phyloP scores from a whole-genome alignment of 1,140 invertebrate genomes.

The Whitmania pigra region DNA sequence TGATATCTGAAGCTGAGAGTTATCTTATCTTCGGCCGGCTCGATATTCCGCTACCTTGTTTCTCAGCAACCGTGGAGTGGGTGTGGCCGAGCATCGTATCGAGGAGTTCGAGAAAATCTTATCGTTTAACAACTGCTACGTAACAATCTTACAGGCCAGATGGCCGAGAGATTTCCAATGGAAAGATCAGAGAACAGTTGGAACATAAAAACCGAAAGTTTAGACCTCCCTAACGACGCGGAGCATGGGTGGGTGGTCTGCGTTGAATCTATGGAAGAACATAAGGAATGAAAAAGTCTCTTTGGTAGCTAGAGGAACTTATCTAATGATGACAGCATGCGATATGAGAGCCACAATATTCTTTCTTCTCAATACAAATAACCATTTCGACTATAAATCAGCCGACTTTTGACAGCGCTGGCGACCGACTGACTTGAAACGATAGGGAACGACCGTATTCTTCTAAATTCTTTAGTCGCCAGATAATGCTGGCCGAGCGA shows the following conservation, averaged over 20 bases:
- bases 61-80: too few species aligned
- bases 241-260: neutral
- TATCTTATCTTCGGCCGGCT: too few species aligned
- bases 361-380: constrained; percentile 17
- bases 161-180: too few species aligned
- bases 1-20: too few species aligned
- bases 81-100: too few species aligned
- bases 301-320: constrained; percentile 9
- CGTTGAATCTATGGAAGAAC: too few species aligned
- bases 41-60: too few species aligned
- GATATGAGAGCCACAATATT: constrained; percentile 11
- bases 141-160: too few species aligned
- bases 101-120: too few species aligned
- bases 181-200: neutral
- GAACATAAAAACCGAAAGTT: neutral
- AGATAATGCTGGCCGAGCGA: constrained; percentile 1
- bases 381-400: constrained; percentile 18
- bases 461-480: constrained; percentile 13
- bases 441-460: constrained; percentile 10
- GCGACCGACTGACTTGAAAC: constrained; percentile 9
- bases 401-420: constrained; percentile 16
- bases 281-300: constrained; percentile 2
- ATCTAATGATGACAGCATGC: constrained; percentile 12
- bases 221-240: neutral
- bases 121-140: too few species aligned